These are phyloP conservation scores for Tupaia tana DNA, from an alignment of 2,113 vertebrate species.

Conservation along the genomic window DNA sequence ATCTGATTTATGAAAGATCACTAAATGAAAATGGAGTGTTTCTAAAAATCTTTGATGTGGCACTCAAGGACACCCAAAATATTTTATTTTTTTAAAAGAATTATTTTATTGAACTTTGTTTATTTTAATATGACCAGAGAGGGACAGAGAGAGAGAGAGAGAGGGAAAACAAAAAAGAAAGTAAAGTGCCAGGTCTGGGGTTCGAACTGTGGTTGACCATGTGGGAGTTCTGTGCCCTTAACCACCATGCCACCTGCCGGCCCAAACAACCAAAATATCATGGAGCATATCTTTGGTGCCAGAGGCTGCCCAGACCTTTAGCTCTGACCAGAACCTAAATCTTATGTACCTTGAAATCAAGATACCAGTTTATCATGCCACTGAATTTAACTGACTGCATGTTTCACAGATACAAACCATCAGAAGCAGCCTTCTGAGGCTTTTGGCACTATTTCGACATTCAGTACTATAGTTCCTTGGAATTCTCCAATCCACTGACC, in stretches of 20 bases:
- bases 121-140: too few relatives aligned
- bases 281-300: not conserved
- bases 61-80: not conserved
- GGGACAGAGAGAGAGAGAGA: too few relatives aligned
- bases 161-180: too few relatives aligned
- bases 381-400: not conserved
- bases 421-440: not conserved
- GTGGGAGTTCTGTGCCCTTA: too few relatives aligned
- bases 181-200: too few relatives aligned
- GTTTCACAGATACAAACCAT: not conserved
- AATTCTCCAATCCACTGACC: too few relatives aligned
- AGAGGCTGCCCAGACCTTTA: not conserved
- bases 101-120: too few relatives aligned
- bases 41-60: constrained; percentile 8
- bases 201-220: too few relatives aligned
- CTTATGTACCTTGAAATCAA: constrained; percentile 7
- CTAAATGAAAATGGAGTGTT: constrained; percentile 18
- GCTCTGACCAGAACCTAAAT: constrained; percentile 33
- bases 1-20: constrained; percentile 44
- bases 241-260: too few relatives aligned
- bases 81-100: too few relatives aligned
- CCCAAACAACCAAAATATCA: not conserved
- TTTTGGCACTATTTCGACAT: not conserved
- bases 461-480: too few relatives aligned
- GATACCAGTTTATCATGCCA: not conserved